A percentile compares a stretch with the other conserved stretches of the same genome.
These are phyloP conservation scores for Gymnoscopelus microlampas DNA, from an alignment of 2,797 vertebrate species.

Conservation along the genomic window DNA sequence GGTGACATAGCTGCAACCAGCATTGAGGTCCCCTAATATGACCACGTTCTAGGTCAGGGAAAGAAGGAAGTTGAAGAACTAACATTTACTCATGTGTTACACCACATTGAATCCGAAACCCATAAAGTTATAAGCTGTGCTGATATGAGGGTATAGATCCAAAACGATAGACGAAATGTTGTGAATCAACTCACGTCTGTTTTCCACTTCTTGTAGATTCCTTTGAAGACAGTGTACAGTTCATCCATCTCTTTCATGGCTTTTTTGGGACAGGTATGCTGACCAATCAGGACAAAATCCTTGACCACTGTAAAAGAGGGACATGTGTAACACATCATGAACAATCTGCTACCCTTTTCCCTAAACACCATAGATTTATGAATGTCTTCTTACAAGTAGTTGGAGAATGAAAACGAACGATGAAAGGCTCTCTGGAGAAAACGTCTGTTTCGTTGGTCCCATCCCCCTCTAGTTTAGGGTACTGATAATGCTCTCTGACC, in stretches of 20 bases:
- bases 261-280: slow-evolving; percentile 83
- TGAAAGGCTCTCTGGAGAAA: slow-evolving; percentile 85
- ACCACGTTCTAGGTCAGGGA: slow-evolving; percentile 79
- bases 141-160: neutral
- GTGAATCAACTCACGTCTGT: slow-evolving; percentile 70
- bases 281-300: slow-evolving; percentile 84
- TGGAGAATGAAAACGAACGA: slow-evolving; percentile 79
- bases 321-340: neutral
- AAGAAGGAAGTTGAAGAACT: slow-evolving; percentile 15
- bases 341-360: neutral
- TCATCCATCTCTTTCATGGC: slow-evolving; percentile 85
- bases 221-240: slow-evolving; percentile 80
- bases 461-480: slow-evolving; percentile 61
- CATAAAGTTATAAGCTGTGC: neutral
- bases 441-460: slow-evolving; percentile 63
- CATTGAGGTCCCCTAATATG: slow-evolving; percentile 87
- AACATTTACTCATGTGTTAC: neutral
- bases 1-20: slow-evolving; percentile 84
- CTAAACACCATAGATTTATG: neutral
- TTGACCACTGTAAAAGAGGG: slow-evolving; percentile 74
- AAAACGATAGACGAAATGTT: neutral
- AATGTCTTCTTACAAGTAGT: slow-evolving; percentile 74
- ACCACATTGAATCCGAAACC: neutral
- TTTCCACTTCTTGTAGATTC: slow-evolving; percentile 79
- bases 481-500: slow-evolving; percentile 80